Conservation (phyloP, 2,888 invertebrate genomes). For the Napeogenes inachia region DNA sequence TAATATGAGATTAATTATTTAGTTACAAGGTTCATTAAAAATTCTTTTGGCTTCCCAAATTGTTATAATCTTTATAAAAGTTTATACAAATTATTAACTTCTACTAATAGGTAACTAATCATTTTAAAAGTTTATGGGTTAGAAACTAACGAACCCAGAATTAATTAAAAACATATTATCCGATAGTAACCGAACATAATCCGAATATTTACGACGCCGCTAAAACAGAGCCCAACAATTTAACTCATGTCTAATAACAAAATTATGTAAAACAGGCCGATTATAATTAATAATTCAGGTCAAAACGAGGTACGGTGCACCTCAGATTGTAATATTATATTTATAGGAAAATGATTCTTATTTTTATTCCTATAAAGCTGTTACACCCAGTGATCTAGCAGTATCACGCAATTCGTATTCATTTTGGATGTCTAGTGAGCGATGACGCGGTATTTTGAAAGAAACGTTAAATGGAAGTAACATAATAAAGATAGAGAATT, state of each 20-base stretch:
- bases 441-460: conserved; percentile 28
- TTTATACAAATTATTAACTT: conserved; percentile 1
- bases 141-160: conserved; percentile 50
- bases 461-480: conserved; percentile 28
- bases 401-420: conserved; percentile 15
- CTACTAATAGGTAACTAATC: conserved; percentile 17
- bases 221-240: conserved; percentile 69
- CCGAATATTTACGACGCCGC: conserved; percentile 66
- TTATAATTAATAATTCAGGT: conserved; percentile 72
- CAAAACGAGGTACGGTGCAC: conserved; percentile 45
- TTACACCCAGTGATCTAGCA: neutral
- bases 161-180: conserved; percentile 67
- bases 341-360: conserved; percentile 33
- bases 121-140: conserved; percentile 17
- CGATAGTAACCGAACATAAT: conserved; percentile 49
- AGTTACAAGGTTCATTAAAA: too few relatives aligned
- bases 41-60: neutral
- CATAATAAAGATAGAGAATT: conserved; percentile 36
- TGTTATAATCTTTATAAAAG: neutral
- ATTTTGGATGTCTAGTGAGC: conserved; percentile 22
- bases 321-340: conserved; percentile 42
- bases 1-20: too few relatives aligned
- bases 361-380: conserved; percentile 25
- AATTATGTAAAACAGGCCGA: conserved; percentile 70
- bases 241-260: conserved; percentile 69